Base-by-base conservation (phyloP, 2,888 invertebrate genomes). In the Selenia dentaria region DNA sequence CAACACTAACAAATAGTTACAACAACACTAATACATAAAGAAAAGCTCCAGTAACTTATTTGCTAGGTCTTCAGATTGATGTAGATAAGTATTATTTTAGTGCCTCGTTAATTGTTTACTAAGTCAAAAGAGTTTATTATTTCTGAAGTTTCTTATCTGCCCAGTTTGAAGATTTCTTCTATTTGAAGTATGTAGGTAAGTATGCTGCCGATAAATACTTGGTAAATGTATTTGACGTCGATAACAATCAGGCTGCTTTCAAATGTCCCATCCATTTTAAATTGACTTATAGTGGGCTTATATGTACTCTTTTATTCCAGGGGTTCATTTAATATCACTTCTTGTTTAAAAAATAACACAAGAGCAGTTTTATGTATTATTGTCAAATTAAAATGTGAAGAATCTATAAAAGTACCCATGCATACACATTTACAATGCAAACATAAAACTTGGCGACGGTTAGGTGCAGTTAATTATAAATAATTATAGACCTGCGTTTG, bases 81-180 rank as follows among this genome's bases (percentile, higher is more conserved):
- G n/a, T n/a, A n/a, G n/a, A n/a, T n/a, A n/a, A n/a, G n/a, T n/a
- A 37, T 41, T 41, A 36, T 22, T 33, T 32, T 25, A 33, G 34
- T 46, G 31, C 31, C 26, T 33, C 40, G 36, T 41, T 36, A 36
- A 47, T 47, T 40, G 46, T 47, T 47, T 33, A 37, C 41, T 48
- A 37, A 27, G 37, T 42, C 33, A 48, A 48, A 48, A 28, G 42
- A 42, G 24, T 34, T 41, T 41, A 48, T 29, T 32, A 42, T 42
- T 48, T 34, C 41, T 47, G 31, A 41, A 47, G 27, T 32, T 39
- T 35, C 20, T 26, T 43, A 43, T 34, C 35, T 44, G 36, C 40
- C 58, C 47, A 54, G 53, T 58, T 57, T 57, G 39, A 40, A 51
- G 53, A 52, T 48, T 59, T 54, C 54, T 48, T 52, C 13, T 44